These are phyloP conservation scores for Chaetops frenatus DNA, from an alignment of 2,113 vertebrate species.

Conservation along the genomic window DNA sequence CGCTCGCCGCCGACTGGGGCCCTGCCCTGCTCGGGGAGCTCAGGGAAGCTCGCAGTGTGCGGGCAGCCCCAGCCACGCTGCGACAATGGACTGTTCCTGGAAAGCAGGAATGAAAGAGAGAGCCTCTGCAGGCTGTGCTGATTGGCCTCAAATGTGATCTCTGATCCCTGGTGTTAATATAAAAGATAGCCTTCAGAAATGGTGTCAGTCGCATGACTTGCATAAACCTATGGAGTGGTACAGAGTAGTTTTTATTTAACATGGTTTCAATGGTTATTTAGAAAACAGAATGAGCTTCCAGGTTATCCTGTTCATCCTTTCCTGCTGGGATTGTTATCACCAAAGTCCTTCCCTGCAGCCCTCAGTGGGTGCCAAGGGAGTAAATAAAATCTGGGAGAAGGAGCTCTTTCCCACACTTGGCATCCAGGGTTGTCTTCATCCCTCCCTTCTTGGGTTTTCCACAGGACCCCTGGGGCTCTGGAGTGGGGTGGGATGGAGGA, in stretches of 20 bases:
- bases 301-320: background rate
- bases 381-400: background rate
- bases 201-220: rapidly evolving
- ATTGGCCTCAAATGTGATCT: background rate
- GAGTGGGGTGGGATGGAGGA: background rate
- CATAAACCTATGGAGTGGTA: background rate
- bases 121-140: background rate
- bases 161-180: background rate
- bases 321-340: background rate
- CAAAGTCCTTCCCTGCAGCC: background rate
- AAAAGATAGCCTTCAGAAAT: background rate
- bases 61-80: no score
- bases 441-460: background rate
- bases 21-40: no score
- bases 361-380: background rate
- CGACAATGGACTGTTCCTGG: background rate
- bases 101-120: background rate
- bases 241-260: background rate
- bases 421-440: background rate
- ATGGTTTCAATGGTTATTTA: background rate
- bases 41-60: no score
- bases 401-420: background rate
- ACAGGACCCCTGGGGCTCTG: background rate
- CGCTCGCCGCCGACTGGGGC: no score
- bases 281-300: background rate